Base-by-base conservation (phyloP, 35 echinoderm and acorn worm genomes). In the Anneissia japonica region DNA sequence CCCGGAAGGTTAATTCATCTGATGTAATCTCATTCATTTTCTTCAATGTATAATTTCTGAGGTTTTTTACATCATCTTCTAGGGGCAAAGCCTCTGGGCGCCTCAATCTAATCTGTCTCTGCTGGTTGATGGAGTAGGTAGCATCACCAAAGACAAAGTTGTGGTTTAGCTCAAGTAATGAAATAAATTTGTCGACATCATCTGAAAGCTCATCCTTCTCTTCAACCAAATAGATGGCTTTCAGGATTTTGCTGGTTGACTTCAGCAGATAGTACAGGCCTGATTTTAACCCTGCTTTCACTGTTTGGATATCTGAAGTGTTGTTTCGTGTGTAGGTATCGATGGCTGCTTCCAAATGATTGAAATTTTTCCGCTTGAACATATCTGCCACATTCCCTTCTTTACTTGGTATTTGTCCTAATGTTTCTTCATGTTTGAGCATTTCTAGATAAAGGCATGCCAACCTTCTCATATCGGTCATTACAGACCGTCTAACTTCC, bases 141-240 rank as follows among this genome's bases (percentile, higher is more conserved):
- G 87, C 91, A 86, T 93, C 91, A 33, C 91, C 91, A 89, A 93
- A 93, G 23, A 93, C 38, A 21, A 76, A 84, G 76, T 93, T 36
- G 19, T 84, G 29, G 64, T 84, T 93, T 2, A 93, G 46, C 30
- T 93, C 86, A 17, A 89, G 89, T 3, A 93, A 76, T 33, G 81
- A 0, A 4, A 82, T 21, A 37, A 93, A 93, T 64, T 89, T 93
- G 38, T 89, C 87, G 23, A 89, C 41, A 33, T 85, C 91, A 82
- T 19, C 76, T 81, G 91, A 86, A 32, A 75, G 28, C 0, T 75
- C 81, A 64, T 93, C 87, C 7, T 89, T 83, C 56, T 88, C 86
- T 32, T 77, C 91, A 39, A 46, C 72, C 35, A 89, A 77, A 79
- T 85, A 86, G 3, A 73, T 46, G 38, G 73, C 79, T 41, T 91